Base-by-base conservation (phyloP, 1,140 invertebrate species). In the Teleopsis dalmanni region DNA sequence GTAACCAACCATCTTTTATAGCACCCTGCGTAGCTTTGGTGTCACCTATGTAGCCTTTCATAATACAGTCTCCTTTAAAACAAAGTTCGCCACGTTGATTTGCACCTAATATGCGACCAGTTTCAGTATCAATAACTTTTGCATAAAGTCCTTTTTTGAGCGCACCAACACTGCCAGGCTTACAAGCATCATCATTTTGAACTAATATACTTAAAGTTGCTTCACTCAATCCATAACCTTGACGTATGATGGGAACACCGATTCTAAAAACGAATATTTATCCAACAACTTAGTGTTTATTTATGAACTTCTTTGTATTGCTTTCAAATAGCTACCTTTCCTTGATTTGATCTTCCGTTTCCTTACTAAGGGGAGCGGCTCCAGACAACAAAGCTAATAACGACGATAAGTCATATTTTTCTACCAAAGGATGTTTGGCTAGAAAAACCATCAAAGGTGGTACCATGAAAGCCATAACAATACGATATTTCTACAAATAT, bases 221-320 rank as follows among this genome's bases (percentile, higher is more conserved):
- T 62, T 87, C 84, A 4, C 83, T 85, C 59, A 87, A 75, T 1
- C 84, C 83, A 57, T 85, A 85, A 2, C 76, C 81, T 59, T 85
- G 82, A 5, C 75, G 73, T 3, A 84, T 76, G 47, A 62, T 71
- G 5, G 71, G 63, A 19, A 77, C 71, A 9, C 72, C 72, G 16
- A 74, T 74, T 18, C 50, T 52, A 21, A 4, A 2, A 19, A 14
- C 18, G 27, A n/a, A n/a, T n/a, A n/a, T n/a, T n/a, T n/a, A n/a
- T n/a, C n/a, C n/a, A n/a, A n/a, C n/a, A n/a, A n/a, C n/a, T n/a
- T n/a, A n/a, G n/a, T n/a, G 25, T 46, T n/a, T n/a, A 46, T n/a
- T 31, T 9, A 31, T 31, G 13, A 31, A 34, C 6, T 41, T 37
- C 10, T 41, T 6, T 4, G 22, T 34, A 21, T 45, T 40, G 10